phyloP scores from a whole-genome alignment of 2,113 vertebrate species.

The Tetrax tetrax region DNA sequence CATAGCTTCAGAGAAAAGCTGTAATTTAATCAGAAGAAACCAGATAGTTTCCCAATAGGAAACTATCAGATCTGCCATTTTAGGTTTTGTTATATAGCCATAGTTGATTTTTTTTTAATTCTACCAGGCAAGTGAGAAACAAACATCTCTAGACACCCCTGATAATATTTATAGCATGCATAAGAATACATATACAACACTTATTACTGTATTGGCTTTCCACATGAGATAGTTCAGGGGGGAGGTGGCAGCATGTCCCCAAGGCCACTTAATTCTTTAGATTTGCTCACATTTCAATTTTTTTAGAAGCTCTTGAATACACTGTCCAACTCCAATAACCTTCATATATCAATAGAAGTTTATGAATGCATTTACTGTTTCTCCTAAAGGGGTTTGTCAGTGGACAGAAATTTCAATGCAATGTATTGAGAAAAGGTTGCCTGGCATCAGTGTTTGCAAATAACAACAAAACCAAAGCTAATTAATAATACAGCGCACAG shows the following conservation, averaged over 20 bases:
- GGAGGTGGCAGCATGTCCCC: not conserved
- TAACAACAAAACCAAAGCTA: not conserved
- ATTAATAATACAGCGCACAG: not conserved
- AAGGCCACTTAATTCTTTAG: not conserved
- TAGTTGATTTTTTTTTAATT: not conserved
- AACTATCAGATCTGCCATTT: not conserved
- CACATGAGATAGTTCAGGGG: not conserved
- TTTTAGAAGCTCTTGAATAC: not conserved
- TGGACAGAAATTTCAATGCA: not conserved
- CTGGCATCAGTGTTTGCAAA: not conserved
- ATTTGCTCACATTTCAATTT: not conserved
- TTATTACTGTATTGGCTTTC: not conserved
- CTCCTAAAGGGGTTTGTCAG: not conserved
- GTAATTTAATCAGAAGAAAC: not conserved
- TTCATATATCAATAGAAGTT: not conserved
- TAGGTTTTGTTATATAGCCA: not conserved
- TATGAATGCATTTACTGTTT: not conserved
- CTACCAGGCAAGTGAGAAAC: not conserved
- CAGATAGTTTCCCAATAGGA: not conserved
- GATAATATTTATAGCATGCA: not conserved
- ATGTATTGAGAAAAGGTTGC: not conserved
- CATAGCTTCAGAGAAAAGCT: not conserved
- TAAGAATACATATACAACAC: not conserved
- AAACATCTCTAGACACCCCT: not conserved
- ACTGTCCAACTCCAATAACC: not conserved